phyloP scores from a whole-genome alignment of 2,797 vertebrate genomes.

The Salarias fasciatus region DNA sequence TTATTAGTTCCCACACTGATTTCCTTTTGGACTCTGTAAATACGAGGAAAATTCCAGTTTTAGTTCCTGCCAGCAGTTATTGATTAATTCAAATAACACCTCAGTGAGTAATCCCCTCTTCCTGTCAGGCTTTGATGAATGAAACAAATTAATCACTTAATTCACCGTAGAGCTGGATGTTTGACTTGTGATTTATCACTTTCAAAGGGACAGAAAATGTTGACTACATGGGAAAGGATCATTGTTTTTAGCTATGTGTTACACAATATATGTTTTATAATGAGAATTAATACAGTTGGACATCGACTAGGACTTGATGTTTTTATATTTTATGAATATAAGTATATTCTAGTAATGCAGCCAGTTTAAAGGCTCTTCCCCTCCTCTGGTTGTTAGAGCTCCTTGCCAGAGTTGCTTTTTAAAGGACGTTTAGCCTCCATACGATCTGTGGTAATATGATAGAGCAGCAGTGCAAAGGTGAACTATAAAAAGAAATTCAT shows the following conservation, averaged over 20 bases:
- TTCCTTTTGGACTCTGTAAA: conserved; percentile 5
- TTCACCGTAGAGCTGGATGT: neutral
- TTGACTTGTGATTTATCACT: conserved; percentile 21
- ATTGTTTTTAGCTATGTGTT: neutral
- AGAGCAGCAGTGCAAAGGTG: neutral
- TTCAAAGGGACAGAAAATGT: neutral
- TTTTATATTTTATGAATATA: too few relatives aligned
- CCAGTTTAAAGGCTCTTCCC: too few relatives aligned
- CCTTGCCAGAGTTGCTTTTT: too few relatives aligned
- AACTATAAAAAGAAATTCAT: neutral
- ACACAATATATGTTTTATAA: too few relatives aligned
- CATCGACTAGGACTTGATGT: too few relatives aligned
- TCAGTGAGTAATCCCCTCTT: conserved; percentile 23
- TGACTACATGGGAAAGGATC: neutral
- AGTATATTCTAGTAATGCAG: too few relatives aligned
- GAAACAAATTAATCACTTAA: conserved; percentile 46
- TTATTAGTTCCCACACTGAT: conserved; percentile 2
- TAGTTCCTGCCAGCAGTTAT: conserved; percentile 20
- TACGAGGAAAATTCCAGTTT: conserved; percentile 22
- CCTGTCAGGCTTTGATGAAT: conserved; percentile 14
- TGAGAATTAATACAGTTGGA: too few relatives aligned
- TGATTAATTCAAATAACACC: conserved; percentile 32
- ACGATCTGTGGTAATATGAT: neutral
- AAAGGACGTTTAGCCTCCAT: too few relatives aligned
- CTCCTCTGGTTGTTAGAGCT: too few relatives aligned